Conservation (phyloP, 1,140 invertebrate species). For the Aphelenchoides fujianensis region DNA sequence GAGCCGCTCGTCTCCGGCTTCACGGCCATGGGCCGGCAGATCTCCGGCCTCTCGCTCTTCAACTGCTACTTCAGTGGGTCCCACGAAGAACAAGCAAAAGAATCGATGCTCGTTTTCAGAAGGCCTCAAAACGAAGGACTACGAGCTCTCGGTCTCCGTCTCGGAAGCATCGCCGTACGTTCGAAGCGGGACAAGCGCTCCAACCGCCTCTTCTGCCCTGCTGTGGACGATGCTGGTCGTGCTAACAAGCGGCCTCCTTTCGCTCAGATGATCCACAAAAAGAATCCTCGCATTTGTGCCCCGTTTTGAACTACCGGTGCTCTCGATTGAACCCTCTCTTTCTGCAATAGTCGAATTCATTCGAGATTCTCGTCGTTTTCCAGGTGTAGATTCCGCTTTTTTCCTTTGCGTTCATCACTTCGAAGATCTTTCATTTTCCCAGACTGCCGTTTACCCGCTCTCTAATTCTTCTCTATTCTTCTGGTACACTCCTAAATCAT, state of each 20-base stretch:
- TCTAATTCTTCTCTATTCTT: too few species aligned
- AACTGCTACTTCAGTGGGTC: conserved; percentile 46
- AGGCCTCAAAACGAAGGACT: conserved; percentile 21
- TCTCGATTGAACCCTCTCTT: not conserved
- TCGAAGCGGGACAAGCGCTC: not conserved
- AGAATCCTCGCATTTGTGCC: not conserved
- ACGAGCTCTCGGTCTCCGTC: conserved; percentile 10
- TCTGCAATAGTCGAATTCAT: not conserved
- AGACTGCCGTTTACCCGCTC: too few species aligned
- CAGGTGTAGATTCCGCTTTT: not conserved
- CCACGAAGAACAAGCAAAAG: not conserved
- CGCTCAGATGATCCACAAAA: not conserved
- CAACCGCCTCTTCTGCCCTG: not conserved
- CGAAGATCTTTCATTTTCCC: conserved; percentile 2
- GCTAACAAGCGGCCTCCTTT: not conserved
- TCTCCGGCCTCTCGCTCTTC: conserved; percentile 34
- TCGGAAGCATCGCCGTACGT: conserved; percentile 16
- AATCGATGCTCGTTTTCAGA: conserved; percentile 13
- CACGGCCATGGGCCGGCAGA: conserved; percentile 47
- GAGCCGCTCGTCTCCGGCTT: conserved; percentile 43
- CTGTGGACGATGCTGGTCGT: not conserved
- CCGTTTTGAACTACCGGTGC: conserved; percentile 4
- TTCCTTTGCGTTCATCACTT: not conserved
- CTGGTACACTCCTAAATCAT: too few species aligned
- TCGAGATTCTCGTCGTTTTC: not conserved